phyloP scores from a whole-genome alignment of 2,797 vertebrate species.

The Spatula clypeata region DNA sequence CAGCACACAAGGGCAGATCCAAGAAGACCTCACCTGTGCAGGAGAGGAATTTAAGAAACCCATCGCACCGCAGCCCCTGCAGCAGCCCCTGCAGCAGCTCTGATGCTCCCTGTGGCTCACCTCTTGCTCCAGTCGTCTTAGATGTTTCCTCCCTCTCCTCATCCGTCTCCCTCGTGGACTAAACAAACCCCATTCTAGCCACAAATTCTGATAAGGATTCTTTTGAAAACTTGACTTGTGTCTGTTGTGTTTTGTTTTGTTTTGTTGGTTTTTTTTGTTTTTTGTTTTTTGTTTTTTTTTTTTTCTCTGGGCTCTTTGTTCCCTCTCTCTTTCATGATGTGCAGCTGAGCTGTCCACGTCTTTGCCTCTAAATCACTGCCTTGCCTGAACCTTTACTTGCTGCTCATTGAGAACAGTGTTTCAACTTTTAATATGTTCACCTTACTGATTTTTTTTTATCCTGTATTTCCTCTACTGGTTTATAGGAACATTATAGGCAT shows the following conservation, averaged over 20 bases:
- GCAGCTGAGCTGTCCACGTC: background rate
- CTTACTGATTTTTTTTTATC: background rate
- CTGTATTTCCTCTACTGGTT: background rate
- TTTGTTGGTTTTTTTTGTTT: too few species aligned
- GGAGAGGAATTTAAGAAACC: background rate
- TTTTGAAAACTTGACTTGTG: background rate
- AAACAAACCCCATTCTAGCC: background rate
- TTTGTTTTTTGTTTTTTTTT: too few species aligned
- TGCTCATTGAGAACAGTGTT: background rate
- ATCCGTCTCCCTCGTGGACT: background rate
- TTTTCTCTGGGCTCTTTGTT: background rate
- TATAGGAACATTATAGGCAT: background rate
- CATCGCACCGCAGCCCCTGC: fast-evolving
- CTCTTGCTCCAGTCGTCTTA: fast-evolving
- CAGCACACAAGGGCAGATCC: background rate
- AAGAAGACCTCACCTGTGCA: background rate
- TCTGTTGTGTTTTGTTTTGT: background rate
- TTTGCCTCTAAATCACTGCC: background rate
- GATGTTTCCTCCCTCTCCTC: background rate
- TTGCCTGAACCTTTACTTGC: background rate
- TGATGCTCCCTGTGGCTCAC: background rate
- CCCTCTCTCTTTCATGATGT: background rate
- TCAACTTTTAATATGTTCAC: background rate
- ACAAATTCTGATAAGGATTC: background rate
- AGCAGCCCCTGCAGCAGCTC: background rate